Percentiles rank a stretch among this genome's conserved stretches.
phyloP scores from a whole-genome alignment of 2,113 vertebrate species.

The Australoheros scitulus region DNA sequence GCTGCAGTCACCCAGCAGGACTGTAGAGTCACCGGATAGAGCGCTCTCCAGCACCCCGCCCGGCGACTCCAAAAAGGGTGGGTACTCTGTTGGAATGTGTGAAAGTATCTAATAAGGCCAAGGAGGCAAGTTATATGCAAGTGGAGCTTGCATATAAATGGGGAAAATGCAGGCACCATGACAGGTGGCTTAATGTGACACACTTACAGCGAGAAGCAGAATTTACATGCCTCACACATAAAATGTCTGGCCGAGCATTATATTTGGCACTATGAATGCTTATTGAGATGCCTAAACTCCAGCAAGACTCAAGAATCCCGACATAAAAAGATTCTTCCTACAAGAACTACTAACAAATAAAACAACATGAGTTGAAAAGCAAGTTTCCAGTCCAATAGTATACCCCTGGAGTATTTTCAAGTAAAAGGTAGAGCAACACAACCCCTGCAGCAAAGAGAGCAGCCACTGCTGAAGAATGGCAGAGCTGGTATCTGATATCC shows the following conservation, averaged over 20 bases:
- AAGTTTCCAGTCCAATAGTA: background rate
- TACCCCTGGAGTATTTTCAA: background rate
- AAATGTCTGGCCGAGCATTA: background rate
- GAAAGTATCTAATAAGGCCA: background rate
- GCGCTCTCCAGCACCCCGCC: too few relatives aligned
- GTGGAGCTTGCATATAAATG: background rate
- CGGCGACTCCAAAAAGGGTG: too few relatives aligned
- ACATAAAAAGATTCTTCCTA: background rate
- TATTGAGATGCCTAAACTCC: too few relatives aligned
- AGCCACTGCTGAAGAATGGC: background rate
- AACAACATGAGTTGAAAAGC: background rate
- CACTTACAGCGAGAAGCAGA: background rate
- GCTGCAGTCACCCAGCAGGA: background rate
- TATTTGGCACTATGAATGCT: background rate
- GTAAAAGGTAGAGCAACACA: background rate
- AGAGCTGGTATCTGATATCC: background rate
- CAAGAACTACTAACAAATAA: background rate
- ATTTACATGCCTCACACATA: background rate
- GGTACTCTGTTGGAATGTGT: background rate
- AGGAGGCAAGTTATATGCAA: background rate
- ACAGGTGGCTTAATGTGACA: background rate
- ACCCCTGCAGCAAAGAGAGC: background rate
- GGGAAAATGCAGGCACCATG: background rate
- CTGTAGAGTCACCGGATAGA: too few relatives aligned
- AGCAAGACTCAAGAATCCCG: background rate